Percentiles rank a stretch among this genome's conserved stretches.
Conservation (phyloP, 2,113 vertebrate genomes). For the Cygnus atratus region DNA sequence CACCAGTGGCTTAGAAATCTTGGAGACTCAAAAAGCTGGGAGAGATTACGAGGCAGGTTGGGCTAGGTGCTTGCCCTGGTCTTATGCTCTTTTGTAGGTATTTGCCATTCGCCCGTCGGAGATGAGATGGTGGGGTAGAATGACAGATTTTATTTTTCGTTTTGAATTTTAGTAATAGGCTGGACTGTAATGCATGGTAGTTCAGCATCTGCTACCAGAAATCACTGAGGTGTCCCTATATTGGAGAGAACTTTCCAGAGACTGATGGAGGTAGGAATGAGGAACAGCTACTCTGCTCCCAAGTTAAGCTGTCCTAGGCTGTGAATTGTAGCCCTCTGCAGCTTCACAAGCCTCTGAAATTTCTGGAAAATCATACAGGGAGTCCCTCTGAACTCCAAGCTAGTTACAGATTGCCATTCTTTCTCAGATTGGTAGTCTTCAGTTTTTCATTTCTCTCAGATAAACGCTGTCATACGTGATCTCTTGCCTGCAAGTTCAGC, state of each 20-base stretch:
- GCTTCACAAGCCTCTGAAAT: conserved; percentile 15
- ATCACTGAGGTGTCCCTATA: background rate
- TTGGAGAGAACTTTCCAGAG: background rate
- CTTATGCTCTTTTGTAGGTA: rapidly evolving
- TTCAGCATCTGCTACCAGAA: background rate
- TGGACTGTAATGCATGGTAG: background rate
- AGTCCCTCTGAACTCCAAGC: background rate
- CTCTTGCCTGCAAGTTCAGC: background rate
- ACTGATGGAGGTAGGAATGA: background rate
- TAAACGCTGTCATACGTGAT: background rate
- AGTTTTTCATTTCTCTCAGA: background rate
- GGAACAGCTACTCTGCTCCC: background rate
- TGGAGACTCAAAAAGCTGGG: background rate
- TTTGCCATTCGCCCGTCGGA: background rate
- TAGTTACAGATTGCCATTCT: background rate
- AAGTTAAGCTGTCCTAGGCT: background rate
- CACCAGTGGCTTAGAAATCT: background rate
- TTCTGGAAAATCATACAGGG: background rate
- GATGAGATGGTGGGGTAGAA: background rate
- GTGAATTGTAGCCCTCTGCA: conserved; percentile 11
- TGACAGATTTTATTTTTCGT: background rate
- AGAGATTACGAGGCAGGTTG: background rate
- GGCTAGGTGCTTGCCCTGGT: background rate
- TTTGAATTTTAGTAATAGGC: background rate
- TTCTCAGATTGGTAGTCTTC: background rate